Conservation (phyloP, 2,797 vertebrate species). For the Crax fasciolata region DNA sequence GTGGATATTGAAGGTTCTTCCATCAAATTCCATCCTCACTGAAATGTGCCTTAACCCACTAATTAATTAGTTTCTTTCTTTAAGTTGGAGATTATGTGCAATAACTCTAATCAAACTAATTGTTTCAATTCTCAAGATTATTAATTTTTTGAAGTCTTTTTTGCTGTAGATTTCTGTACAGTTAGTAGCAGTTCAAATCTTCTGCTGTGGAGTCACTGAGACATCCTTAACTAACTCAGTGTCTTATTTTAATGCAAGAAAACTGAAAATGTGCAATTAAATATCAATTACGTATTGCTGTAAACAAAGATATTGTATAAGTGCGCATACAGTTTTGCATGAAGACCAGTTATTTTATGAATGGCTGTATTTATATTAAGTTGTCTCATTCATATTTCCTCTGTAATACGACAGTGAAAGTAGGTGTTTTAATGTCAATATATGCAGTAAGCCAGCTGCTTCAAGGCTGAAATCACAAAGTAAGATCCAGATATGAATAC, state of each 20-base stretch:
- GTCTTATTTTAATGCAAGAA: not conserved
- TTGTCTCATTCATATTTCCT: not conserved
- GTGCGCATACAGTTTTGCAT: not conserved
- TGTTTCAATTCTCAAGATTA: not conserved
- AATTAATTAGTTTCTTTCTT: not conserved
- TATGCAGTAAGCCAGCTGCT: not conserved
- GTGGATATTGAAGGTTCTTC: not conserved
- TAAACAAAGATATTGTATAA: not conserved
- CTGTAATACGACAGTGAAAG: constrained; percentile 1
- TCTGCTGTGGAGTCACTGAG: not conserved
- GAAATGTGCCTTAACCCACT: not conserved
- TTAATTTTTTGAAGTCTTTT: not conserved
- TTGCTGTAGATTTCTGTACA: not conserved
- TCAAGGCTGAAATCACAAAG: constrained; percentile 1
- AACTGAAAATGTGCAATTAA: not conserved
- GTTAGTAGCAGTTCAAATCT: not conserved
- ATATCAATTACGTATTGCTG: not conserved
- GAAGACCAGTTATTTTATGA: not conserved
- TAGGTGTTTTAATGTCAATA: not conserved
- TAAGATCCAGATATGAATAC: not conserved
- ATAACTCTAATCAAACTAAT: not conserved
- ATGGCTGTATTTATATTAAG: not conserved
- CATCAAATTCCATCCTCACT: not conserved
- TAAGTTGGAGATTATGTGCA: not conserved
- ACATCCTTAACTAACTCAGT: not conserved